phyloP scores from a whole-genome alignment of 1,140 invertebrate species.

The Asobara japonica region DNA sequence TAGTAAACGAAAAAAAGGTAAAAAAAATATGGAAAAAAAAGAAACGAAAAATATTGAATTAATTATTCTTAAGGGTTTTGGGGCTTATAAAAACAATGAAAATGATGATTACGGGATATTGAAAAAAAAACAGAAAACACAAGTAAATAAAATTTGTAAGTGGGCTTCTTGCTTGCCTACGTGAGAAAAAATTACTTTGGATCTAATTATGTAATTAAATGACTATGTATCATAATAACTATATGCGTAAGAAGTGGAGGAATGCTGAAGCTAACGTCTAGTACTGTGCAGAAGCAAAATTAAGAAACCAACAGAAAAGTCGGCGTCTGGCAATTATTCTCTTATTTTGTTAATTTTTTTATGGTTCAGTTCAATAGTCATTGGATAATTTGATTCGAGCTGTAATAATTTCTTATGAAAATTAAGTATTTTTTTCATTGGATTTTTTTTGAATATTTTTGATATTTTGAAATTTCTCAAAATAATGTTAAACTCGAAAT shows the following conservation, averaged over 20 bases:
- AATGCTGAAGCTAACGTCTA: slow-evolving; percentile 46
- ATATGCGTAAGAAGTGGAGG: slow-evolving; percentile 39
- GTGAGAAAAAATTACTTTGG: slow-evolving; percentile 44
- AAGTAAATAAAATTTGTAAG: slow-evolving; percentile 36
- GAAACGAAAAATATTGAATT: slow-evolving; percentile 34
- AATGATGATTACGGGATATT: background rate
- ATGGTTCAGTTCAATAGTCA: background rate
- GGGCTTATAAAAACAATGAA: slow-evolving; percentile 38
- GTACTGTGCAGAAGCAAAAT: slow-evolving; percentile 40
- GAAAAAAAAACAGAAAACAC: slow-evolving; percentile 13
- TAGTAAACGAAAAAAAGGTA: slow-evolving; percentile 34
- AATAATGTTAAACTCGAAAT: too few relatives aligned
- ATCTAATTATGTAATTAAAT: slow-evolving; percentile 52
- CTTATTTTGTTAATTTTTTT: slow-evolving; percentile 14
- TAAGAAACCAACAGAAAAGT: slow-evolving; percentile 26
- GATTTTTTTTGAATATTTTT: too few relatives aligned
- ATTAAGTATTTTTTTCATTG: background rate
- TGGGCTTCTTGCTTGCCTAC: slow-evolving; percentile 53
- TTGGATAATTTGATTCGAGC: background rate
- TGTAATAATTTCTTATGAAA: background rate
- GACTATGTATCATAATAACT: slow-evolving; percentile 51
- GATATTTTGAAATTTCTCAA: too few relatives aligned
- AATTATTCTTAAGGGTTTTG: slow-evolving; percentile 43
- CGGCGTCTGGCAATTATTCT: background rate
- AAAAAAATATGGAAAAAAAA: slow-evolving; percentile 26